Evolutionary conservation across 2,797 vertebrate genomes (phyloP), one percentile per base, ranked within the genome.

Genomic region (Hemibagrus guttatus): DNA sequence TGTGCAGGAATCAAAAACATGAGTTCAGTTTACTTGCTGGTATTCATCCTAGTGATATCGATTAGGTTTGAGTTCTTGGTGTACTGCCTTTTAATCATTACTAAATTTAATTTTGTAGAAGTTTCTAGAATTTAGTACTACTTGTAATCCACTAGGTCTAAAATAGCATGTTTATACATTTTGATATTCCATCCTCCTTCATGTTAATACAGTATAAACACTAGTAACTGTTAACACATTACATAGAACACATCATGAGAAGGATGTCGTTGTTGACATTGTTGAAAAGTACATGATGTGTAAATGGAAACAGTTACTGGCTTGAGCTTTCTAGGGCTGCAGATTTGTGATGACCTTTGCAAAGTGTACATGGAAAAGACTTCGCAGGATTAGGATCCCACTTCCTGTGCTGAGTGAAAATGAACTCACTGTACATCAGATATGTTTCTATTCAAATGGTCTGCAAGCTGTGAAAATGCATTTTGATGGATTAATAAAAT

Each of bases 331-430:
- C 71, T 59, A 28, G 46, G 23, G 31, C 35, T 83, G 59, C 81
- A 87, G 58, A 64, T 87, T 78, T 84, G 26, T 83, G 71, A 64
- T 84, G 72, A 83, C 54, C 79, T 86, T 52, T 85, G 76, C 76
- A 71, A 80, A 80, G 76, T n/a, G 11, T 42, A 71, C 75, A 68
- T 58, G 74, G 84, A 79, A 69, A 85, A 56, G 76, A 28, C 75
- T 64, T 66, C 2, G n/a, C 13, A 79, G 63, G 63, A 68, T 58
- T 46, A 71, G 76, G 76, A 79, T 71, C 49, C 31, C 52, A 71
- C 75, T 81, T 86, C 84, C 64, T 85, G 52, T 56, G 64, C 49
- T 42, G 64, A 85, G 63, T 17, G 83, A 76, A 49, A 74, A 49
- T 35, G 21, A 58, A 52, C 14, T 31, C 61, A 23, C 8, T 81